Percentiles rank a stretch among this genome's conserved stretches.
phyloP scores from a whole-genome alignment of 1,140 invertebrate species.

The Melipona quadrifasciata region DNA sequence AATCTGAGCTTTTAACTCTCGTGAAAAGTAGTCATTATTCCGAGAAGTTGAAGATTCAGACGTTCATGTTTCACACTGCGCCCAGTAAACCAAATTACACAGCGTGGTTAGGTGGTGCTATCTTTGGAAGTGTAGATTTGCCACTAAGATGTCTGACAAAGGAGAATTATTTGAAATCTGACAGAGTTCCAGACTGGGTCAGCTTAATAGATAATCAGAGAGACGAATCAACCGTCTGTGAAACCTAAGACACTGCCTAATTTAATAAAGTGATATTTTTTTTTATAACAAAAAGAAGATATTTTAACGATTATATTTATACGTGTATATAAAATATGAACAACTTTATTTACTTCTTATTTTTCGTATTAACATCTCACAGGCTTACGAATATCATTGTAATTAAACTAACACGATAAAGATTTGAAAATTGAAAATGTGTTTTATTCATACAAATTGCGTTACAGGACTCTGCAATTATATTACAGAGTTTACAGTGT shows the following conservation, averaged over 20 bases:
- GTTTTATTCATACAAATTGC: slow-evolving; percentile 32
- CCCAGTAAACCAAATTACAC: slow-evolving; percentile 93
- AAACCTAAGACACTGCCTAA: slow-evolving; percentile 38
- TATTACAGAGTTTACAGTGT: slow-evolving; percentile 80
- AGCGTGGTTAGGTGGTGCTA: slow-evolving; percentile 92
- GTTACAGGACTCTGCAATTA: slow-evolving; percentile 11
- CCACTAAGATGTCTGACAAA: slow-evolving; percentile 87
- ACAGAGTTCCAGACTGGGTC: slow-evolving; percentile 91
- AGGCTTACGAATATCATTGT: neutral
- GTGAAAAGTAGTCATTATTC: slow-evolving; percentile 85
- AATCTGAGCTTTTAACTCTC: slow-evolving; percentile 87
- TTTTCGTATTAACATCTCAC: neutral
- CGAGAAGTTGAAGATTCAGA: slow-evolving; percentile 84
- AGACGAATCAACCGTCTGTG: slow-evolving; percentile 57
- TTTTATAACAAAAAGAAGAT: neutral
- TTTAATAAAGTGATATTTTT: neutral
- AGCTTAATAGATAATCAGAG: slow-evolving; percentile 85
- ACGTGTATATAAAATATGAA: slow-evolving; percentile 20
- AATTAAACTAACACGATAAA: neutral
- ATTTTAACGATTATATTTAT: slow-evolving; percentile 5
- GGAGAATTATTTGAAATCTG: slow-evolving; percentile 88
- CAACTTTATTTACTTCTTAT: slow-evolving; percentile 36
- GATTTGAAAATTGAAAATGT: slow-evolving; percentile 17
- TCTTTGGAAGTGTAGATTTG: slow-evolving; percentile 92
- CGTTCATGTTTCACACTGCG: slow-evolving; percentile 90